phyloP scores from a whole-genome alignment of 2,113 vertebrate genomes.

The Sinocyclocheilus anophthalmus region DNA sequence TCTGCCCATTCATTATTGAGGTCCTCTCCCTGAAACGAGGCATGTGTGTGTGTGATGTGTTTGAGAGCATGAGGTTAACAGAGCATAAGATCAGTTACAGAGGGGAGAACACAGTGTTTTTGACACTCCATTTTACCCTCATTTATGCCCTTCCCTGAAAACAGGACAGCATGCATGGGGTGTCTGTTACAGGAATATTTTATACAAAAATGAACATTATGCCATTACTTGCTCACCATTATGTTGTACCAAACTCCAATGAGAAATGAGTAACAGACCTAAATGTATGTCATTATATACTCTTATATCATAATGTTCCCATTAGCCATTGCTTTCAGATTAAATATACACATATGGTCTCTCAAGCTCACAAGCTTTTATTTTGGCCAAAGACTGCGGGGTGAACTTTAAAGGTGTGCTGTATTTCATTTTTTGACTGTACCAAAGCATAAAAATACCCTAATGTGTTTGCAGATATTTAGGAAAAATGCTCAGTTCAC shows the following conservation, averaged over 20 bases:
- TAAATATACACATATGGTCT: no score
- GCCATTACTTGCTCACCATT: no score
- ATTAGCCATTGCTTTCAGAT: no score
- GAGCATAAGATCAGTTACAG: constrained; percentile 6
- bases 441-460: no score
- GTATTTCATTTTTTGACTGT: no score
- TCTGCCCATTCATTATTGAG: constrained; percentile 56
- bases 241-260: background rate
- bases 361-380: no score
- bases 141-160: background rate
- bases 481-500: no score
- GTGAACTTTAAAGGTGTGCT: no score
- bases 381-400: no score
- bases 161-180: background rate
- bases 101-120: constrained; percentile 30
- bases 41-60: constrained; percentile 38
- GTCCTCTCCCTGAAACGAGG: constrained; percentile 17
- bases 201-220: background rate
- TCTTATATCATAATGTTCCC: background rate
- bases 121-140: constrained; percentile 4
- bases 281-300: background rate
- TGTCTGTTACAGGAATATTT: background rate
- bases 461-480: no score
- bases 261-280: background rate
- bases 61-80: constrained; percentile 28